Percentiles rank a stretch among this genome's conserved stretches.
Evolutionary conservation across 2,113 vertebrate genomes (phyloP).

Genomic region (Gallinago media): DNA sequence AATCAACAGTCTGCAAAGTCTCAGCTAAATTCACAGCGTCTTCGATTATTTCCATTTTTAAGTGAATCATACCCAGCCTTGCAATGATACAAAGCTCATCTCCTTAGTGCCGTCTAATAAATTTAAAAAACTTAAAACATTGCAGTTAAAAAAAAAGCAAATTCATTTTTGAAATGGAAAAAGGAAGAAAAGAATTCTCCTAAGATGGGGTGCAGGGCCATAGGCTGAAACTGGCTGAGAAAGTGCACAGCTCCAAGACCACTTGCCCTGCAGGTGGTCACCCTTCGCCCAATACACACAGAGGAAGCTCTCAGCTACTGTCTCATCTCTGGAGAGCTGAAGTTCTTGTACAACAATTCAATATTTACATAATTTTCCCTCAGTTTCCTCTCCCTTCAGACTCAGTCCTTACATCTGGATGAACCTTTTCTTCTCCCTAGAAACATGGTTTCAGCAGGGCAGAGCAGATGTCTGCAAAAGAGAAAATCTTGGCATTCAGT

Average conservation of each 20-base stretch:
- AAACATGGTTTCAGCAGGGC: background rate
- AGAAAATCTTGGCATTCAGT: background rate
- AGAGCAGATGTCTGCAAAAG: background rate
- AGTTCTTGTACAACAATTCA: background rate
- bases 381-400: background rate
- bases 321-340: background rate
- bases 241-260: fast-evolving
- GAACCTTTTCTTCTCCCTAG: background rate
- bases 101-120: conserved; percentile 43
- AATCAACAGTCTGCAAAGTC: conserved; percentile 54
- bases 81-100: conserved; percentile 54
- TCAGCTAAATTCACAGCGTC: conserved; percentile 54
- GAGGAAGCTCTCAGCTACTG: background rate
- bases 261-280: background rate
- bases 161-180: background rate
- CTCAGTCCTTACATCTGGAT: background rate
- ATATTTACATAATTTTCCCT: background rate
- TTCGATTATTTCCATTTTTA: conserved; percentile 63
- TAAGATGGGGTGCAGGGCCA: background rate
- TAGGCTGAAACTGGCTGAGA: background rate
- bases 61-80: conserved; percentile 60
- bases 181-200: background rate
- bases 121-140: conserved; percentile 42
- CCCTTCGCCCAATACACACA: fast-evolving
- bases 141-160: background rate